phyloP scores from a whole-genome alignment of 1,140 invertebrate species.

The Coboldia fuscipes region DNA sequence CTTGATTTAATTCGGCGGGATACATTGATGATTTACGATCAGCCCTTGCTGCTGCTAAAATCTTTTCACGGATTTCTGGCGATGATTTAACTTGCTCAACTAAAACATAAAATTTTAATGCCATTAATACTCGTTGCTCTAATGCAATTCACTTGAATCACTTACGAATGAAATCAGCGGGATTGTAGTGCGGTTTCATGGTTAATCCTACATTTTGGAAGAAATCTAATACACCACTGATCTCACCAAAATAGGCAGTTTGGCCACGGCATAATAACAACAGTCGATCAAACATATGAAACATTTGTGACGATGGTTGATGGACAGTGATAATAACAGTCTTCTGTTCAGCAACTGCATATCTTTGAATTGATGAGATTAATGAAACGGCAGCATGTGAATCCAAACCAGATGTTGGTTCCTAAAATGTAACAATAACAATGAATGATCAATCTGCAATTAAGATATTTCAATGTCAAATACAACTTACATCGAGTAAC shows the following conservation, averaged over 20 bases:
- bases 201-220: slow-evolving; percentile 51
- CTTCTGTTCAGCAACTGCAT: slow-evolving; percentile 56
- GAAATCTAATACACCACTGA: slow-evolving; percentile 52
- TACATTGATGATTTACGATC: slow-evolving; percentile 33
- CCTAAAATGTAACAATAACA: slow-evolving; percentile 28
- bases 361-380: slow-evolving; percentile 51
- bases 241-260: slow-evolving; percentile 60
- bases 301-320: slow-evolving; percentile 75
- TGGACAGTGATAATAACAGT: slow-evolving; percentile 66
- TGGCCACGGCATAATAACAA: slow-evolving; percentile 55
- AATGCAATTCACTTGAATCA: slow-evolving; percentile 9
- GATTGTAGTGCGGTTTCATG: slow-evolving; percentile 62
- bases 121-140: no score
- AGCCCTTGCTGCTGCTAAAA: slow-evolving; percentile 39
- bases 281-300: slow-evolving; percentile 67
- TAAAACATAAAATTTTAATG: slow-evolving; percentile 19
- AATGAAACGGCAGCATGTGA: slow-evolving; percentile 59
- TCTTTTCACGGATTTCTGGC: slow-evolving; percentile 41
- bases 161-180: slow-evolving; percentile 73
- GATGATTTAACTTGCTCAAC: slow-evolving; percentile 59
- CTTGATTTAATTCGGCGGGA: slow-evolving; percentile 22
- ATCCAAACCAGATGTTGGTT: slow-evolving; percentile 69
- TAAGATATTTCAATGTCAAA: no score
- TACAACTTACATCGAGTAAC: slow-evolving; percentile 66
- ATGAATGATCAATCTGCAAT: no score